phyloP scores from a whole-genome alignment of 2,113 vertebrate species.

The Catagonus wagneri region DNA sequence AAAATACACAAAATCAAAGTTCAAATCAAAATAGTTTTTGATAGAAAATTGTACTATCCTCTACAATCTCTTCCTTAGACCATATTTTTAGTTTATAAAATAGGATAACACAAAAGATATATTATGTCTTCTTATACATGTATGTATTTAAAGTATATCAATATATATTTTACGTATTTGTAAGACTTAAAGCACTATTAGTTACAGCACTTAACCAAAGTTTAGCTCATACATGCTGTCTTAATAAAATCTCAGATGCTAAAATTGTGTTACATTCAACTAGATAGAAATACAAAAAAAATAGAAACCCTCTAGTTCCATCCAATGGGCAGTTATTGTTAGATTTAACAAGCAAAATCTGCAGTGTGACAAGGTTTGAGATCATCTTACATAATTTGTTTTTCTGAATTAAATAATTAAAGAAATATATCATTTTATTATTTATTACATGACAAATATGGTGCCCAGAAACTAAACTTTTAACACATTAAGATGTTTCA shows the following conservation, averaged over 20 bases:
- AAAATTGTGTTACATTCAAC: neutral
- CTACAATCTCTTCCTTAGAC: neutral
- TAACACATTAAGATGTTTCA: neutral
- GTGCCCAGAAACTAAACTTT: neutral
- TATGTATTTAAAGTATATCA: neutral
- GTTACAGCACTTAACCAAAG: neutral
- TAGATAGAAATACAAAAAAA: neutral
- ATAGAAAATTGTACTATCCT: constrained; percentile 37
- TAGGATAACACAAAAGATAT: neutral
- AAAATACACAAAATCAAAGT: constrained; percentile 54
- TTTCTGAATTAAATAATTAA: constrained; percentile 33
- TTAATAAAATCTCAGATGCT: constrained; percentile 22
- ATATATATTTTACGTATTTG: neutral
- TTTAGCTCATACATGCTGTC: neutral
- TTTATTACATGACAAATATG: constrained; percentile 21
- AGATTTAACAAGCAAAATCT: constrained; percentile 23
- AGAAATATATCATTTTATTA: neutral
- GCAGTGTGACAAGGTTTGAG: neutral
- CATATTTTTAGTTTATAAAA: neutral
- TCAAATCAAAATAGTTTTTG: constrained; percentile 20
- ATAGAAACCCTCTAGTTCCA: neutral
- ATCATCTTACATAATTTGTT: constrained; percentile 12
- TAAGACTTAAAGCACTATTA: neutral
- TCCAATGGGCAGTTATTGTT: neutral
- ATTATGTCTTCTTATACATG: neutral